Base-by-base conservation (phyloP, 2,113 vertebrate species). In the Atlantisia rogersi region DNA sequence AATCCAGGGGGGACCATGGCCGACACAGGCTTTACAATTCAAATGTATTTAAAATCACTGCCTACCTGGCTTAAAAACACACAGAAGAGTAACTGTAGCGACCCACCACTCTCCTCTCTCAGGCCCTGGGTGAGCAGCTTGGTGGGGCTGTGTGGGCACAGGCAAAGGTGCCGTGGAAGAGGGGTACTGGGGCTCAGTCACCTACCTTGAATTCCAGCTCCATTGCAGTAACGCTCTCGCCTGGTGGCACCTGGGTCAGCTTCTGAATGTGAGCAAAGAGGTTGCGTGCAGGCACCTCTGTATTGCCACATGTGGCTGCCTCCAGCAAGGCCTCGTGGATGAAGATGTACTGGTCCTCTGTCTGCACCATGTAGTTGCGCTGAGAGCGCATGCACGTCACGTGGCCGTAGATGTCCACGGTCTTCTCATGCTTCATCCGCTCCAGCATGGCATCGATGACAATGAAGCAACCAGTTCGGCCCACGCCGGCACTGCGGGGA, bases 291-390 rank as follows among this genome's bases (percentile, higher is more conserved):
- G 98, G 98, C 69, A 99, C 99, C 94, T 99, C 99, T 0, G 99
- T 99, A 96, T 98, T 98, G 62, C 99, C 99, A 10, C 99, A 99
- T 0, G 97, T 97, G 87, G 98, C 98, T 2, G 99, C 99, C 95
- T 99, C 99, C 86, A 99, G 98, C 96, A 99, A 98, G 14, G 99
- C 99, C 94, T 99, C 99, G 0, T 99, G 99, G 95, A 99, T 99
- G 97, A 99, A 99, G 93, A 99, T 98, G 55, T 99, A 99, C 94
- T 99, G 99, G 97, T 99, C 99, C 97, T 99, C 99, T 1, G 99
- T 99, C 98, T 99, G 99, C 65, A 99, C 99, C 99, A 99, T 99
- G 97, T 99, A 99, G 98, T 99, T 99, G 88, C 99, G 98, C 98
- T 99, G 99, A 3, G 99, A 98, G 24, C 99, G 98, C 99, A 99